phyloP scores from a whole-genome alignment of 2,888 invertebrate species.

The Cremastobaeus sp. region DNA sequence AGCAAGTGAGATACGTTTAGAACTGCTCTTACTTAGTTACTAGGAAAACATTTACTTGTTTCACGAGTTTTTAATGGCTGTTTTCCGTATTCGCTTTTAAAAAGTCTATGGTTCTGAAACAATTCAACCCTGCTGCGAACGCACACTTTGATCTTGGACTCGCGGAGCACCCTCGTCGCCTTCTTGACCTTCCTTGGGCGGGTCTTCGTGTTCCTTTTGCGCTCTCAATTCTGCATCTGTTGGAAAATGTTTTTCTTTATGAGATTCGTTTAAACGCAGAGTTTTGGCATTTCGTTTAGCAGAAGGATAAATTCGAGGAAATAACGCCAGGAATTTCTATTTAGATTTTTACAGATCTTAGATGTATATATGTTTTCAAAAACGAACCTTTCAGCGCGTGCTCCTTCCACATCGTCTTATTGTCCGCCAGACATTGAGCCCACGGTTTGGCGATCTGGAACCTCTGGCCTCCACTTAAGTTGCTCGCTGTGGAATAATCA shows the following conservation, averaged over 20 bases:
- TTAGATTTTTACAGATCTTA: too few species aligned
- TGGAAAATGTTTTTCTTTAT: slow-evolving; percentile 6
- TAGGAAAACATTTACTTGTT: slow-evolving; percentile 29
- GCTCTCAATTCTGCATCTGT: slow-evolving; percentile 82
- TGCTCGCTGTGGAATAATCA: slow-evolving; percentile 41
- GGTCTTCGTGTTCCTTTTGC: slow-evolving; percentile 75
- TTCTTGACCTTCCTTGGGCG: slow-evolving; percentile 63
- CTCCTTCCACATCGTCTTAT: slow-evolving; percentile 91
- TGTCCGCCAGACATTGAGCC: slow-evolving; percentile 86
- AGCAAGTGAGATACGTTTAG: slow-evolving; percentile 11
- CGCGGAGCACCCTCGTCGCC: slow-evolving; percentile 40
- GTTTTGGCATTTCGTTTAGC: not conserved
- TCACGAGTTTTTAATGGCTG: not conserved
- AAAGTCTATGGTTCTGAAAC: slow-evolving; percentile 33
- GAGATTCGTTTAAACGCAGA: not conserved
- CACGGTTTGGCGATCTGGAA: slow-evolving; percentile 89
- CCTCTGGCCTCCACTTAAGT: slow-evolving; percentile 68
- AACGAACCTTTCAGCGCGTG: slow-evolving; percentile 83
- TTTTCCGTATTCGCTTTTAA: slow-evolving; percentile 9
- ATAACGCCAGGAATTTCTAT: too few species aligned
- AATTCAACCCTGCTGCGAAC: slow-evolving; percentile 46
- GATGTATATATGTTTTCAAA: not conserved
- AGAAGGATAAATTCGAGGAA: too few species aligned
- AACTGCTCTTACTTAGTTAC: slow-evolving; percentile 17
- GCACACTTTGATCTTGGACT: slow-evolving; percentile 45